Base-by-base conservation (phyloP, 2,888 invertebrate genomes). In the Liodrosophila aerea region DNA sequence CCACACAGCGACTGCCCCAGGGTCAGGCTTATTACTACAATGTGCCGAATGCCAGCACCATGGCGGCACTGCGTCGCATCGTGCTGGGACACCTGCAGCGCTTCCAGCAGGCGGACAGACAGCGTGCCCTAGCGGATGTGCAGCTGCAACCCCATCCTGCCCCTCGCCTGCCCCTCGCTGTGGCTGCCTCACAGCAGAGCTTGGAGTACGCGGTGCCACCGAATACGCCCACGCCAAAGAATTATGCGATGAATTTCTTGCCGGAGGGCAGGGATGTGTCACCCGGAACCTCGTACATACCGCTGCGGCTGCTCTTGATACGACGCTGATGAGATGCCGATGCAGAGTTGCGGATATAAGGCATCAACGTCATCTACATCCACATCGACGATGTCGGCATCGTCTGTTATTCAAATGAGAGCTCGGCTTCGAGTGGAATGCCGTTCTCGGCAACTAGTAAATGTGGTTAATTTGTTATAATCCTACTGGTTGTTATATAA, bases 221-320 rank as follows among this genome's bases (percentile, higher is more conserved):
- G 1, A 85, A 80, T 44, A 54, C 86, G 8, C 86, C 89, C 5
- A 83, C 86, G 5, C 75, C 75, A 7, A 87, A 87, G 68, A 76
- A 84, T 58, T 87, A 87, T 57, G 87, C 87, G 0, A 85, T 74
- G 60, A 76, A 86, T 45, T 88, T 86, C 54, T 36, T 88, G 51
- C 88, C 88, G 9, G 73, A 73, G 18, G 88, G 85, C 54, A 58
- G 72, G 43, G 88, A 88, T 76, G 88, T 88, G 46, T 80, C 80
- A 63, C 89, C 89, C 69, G 88, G 88, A 75, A 88, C 87, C 50
- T 88, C 88, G 1, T 88, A 88, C 45, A 75, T 88, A 57, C 88
- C 88, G 49, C 62, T 82, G 44, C 61, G 59, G 16, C 18, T 77
- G 66, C 45, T 78, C 31, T 51, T 65, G 53, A 66, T 64, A 59